Evolutionary conservation across 2,888 invertebrate species (phyloP), one percentile per base, ranked within the genome.

Genomic region (Anodontia alba): DNA sequence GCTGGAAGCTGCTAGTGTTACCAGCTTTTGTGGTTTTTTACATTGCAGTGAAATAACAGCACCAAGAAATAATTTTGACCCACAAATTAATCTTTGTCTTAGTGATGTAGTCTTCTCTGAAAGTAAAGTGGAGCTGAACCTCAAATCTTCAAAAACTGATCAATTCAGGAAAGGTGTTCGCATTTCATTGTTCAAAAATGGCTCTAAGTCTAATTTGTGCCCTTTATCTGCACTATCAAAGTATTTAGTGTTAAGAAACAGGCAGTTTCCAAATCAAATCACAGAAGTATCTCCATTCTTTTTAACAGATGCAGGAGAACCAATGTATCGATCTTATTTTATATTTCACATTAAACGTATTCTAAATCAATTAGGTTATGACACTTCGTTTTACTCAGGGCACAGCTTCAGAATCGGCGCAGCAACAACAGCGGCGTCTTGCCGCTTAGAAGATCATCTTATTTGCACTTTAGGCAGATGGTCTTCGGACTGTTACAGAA

Each of bases 401-500:
- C 73, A 73, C 43, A 66, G 66, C n/a, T 66, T 74, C 17, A 1
- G 73, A 7, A 3, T 49, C 49, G 49, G 49, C 5, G 49, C 49
- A 3, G 49, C 49, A 10, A 49, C n/a, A 17, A 5, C 42, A 12
- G 62, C 62, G 17, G 43, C 73, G 31, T 8, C 38, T 12, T 38
- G 38, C 38, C 38, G 38, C 5, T 12, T 38, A 5, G 38, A 38
- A 12, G 74, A 51, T 36, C 74, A 68, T 31, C 49, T 75, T 5
- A 75, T 75, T 33, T 31, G 49, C 33, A 75, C 67, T 12, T 33
- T 66, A 20, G 74, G 74, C 29, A 23, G 74, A 31, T 75, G 74
- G 74, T 75, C 74, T 33, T 75, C 74, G 2, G 74, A 75, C 49
- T 75, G 74, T 33, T 75, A 75, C 23, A 75, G 43, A 3, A 51